phyloP scores from a whole-genome alignment of 2,113 vertebrate genomes.

The Eudyptes chrysolophus region DNA sequence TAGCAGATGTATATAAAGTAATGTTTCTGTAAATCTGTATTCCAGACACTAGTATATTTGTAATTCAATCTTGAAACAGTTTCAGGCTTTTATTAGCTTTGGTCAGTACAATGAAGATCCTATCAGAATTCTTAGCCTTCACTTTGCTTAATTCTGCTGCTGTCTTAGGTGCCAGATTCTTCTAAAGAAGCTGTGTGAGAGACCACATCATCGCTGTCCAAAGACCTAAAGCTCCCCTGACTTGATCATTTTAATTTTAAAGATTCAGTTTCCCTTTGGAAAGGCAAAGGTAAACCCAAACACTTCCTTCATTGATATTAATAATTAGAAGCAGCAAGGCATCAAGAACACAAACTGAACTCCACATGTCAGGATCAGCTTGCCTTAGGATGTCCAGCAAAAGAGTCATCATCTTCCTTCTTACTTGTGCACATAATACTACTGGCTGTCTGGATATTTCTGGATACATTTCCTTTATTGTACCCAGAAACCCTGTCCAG shows the following conservation, averaged over 20 bases:
- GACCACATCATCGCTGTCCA: background rate
- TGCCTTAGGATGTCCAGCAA: background rate
- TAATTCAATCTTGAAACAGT: background rate
- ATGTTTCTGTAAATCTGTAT: background rate
- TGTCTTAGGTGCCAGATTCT: background rate
- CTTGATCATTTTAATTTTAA: background rate
- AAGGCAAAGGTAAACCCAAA: background rate
- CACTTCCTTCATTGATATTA: background rate
- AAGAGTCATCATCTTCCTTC: background rate
- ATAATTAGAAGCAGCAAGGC: background rate
- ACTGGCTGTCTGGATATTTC: background rate
- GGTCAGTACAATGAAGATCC: background rate
- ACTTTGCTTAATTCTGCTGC: background rate
- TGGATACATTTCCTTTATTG: background rate
- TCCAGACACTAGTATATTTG: background rate
- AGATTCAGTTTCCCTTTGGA: background rate
- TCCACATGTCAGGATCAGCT: background rate
- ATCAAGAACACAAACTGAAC: background rate
- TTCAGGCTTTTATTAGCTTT: background rate
- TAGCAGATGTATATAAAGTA: background rate
- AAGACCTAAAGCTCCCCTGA: background rate
- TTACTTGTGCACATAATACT: background rate
- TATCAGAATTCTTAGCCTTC: background rate
- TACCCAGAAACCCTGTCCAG: background rate
- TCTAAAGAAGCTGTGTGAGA: background rate